Conservation (phyloP, 2,113 vertebrate species). For the Glareola pratincola region DNA sequence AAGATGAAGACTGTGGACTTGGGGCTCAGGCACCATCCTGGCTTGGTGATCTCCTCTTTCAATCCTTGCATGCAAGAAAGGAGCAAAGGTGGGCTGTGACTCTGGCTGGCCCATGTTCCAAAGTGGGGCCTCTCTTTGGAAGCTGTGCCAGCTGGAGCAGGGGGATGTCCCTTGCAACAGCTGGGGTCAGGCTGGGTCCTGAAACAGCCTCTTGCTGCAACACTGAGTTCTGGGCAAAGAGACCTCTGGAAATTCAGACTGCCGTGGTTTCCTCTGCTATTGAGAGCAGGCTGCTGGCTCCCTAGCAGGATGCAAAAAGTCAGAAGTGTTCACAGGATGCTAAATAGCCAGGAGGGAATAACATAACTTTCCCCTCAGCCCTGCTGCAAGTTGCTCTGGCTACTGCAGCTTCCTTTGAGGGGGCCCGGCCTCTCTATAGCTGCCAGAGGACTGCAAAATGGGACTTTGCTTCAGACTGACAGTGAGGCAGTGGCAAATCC, state of each 20-base stretch:
- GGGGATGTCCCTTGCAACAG: neutral
- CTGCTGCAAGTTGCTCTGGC: conserved; percentile 42
- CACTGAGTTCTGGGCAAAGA: neutral
- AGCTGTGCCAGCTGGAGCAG: neutral
- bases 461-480: conserved; percentile 5
- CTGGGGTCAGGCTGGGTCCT: neutral
- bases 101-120: neutral
- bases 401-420: conserved; percentile 30
- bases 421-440: neutral
- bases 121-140: neutral
- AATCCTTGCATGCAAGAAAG: neutral
- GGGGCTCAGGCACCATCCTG: neutral
- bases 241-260: neutral
- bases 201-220: neutral
- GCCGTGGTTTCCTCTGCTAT: neutral
- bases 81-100: neutral
- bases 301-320: neutral
- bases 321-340: conserved; percentile 14
- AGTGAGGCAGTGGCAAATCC: neutral
- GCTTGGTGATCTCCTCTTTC: neutral
- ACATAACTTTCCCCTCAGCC: neutral
- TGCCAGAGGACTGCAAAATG: neutral
- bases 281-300: neutral
- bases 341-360: neutral
- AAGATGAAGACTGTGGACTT: neutral